Percentiles rank a stretch among this genome's conserved stretches.
phyloP scores from a whole-genome alignment of 2,888 invertebrate genomes.

The Drosophila mettleri region DNA sequence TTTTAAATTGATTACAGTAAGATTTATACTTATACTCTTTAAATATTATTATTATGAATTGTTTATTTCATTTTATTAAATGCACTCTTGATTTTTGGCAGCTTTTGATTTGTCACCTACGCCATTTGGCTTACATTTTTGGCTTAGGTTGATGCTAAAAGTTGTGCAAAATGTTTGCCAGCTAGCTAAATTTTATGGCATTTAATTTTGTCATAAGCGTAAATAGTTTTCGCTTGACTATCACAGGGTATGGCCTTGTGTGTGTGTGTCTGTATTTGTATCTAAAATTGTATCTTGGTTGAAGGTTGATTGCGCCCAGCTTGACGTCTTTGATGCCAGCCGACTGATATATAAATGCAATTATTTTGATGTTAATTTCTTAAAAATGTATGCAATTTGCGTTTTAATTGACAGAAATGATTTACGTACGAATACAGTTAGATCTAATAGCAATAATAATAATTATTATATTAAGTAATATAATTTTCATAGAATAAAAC shows the following conservation, averaged over 20 bases:
- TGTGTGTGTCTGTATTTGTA: constrained; percentile 22
- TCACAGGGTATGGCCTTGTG: not conserved
- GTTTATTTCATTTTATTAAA: constrained; percentile 18
- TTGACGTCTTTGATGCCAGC: constrained; percentile 67
- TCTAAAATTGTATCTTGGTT: constrained; percentile 57
- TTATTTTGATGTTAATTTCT: constrained; percentile 65
- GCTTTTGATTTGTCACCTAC: constrained; percentile 69
- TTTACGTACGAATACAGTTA: constrained; percentile 11
- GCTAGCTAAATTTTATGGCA: constrained; percentile 69
- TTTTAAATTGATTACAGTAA: too few relatives aligned
- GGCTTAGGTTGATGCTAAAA: constrained; percentile 58
- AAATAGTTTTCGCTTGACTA: constrained; percentile 49
- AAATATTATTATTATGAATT: not conserved
- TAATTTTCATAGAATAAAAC: not conserved
- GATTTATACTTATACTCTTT: not conserved
- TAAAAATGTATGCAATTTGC: constrained; percentile 31
- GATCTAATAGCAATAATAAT: not conserved
- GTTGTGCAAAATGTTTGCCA: constrained; percentile 70
- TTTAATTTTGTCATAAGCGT: constrained; percentile 75
- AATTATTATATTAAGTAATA: not conserved
- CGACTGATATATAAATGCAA: constrained; percentile 65
- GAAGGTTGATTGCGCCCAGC: constrained; percentile 59
- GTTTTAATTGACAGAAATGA: constrained; percentile 57
- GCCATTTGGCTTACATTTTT: constrained; percentile 44
- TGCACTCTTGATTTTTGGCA: constrained; percentile 33